Evolutionary conservation across 1,140 invertebrate genomes (phyloP).

Genomic region (Psix sp.): DNA sequence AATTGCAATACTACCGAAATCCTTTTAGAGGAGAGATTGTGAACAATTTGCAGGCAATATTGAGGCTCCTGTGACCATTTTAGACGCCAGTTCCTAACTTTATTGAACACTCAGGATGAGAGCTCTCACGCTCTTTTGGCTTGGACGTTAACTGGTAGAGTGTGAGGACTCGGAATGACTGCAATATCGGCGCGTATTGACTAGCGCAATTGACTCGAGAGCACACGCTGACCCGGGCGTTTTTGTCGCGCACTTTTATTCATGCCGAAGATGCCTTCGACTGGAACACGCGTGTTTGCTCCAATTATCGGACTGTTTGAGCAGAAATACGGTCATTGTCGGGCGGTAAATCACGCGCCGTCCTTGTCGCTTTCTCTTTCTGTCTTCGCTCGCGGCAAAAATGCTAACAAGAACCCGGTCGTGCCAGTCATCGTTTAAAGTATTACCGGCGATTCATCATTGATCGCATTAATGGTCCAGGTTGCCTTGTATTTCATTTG

Average conservation of each 20-base stretch:
- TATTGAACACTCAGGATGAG: constrained; percentile 64
- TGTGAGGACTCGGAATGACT: constrained; percentile 68
- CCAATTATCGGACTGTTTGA: constrained; percentile 19
- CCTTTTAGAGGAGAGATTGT: no score
- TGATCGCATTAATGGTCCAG: constrained; percentile 69
- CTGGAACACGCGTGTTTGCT: no score
- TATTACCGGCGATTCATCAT: constrained; percentile 72
- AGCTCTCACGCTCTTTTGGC: constrained; percentile 45
- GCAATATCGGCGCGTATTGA: constrained; percentile 73
- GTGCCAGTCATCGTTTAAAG: constrained; percentile 71
- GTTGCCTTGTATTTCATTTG: constrained; percentile 73
- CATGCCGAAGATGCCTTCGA: no score
- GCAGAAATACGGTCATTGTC: constrained; percentile 2
- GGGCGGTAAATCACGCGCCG: constrained; percentile 11
- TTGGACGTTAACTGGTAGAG: constrained; percentile 13
- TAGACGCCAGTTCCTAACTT: constrained; percentile 57
- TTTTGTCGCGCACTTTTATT: constrained; percentile 51
- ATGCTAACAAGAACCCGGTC: constrained; percentile 66
- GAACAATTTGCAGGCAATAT: no score
- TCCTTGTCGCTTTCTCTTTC: constrained; percentile 3
- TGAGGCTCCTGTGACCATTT: constrained; percentile 23
- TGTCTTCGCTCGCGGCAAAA: constrained; percentile 58
- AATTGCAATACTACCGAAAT: no score
- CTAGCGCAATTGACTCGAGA: constrained; percentile 69
- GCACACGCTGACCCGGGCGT: constrained; percentile 50